Evolutionary conservation across 2,797 vertebrate species (phyloP), one percentile per base, ranked within the genome.

Genomic region (Pipistrellus kuhlii): DNA sequence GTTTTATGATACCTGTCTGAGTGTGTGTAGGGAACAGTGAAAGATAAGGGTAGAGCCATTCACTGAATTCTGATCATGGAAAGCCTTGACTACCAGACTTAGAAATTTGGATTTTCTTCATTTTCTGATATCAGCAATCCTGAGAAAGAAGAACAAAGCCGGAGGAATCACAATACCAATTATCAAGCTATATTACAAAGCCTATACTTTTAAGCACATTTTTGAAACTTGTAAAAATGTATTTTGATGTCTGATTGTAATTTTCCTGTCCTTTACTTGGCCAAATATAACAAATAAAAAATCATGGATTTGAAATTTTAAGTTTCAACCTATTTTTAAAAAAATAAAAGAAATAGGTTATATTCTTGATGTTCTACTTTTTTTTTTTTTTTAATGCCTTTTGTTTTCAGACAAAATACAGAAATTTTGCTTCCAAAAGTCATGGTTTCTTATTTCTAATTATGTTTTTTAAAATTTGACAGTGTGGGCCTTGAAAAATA

Each of bases 341-440:
- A 14, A 78, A 72, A 68, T 14, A 73, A 62, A 85, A 72, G 51
- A 62, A 85, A 72, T 51, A 91, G 27, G 9, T 82, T 93, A 73
- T 85, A 57, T 86, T 84, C 46, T 73, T 93, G 30, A 89, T 86
- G 41, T 82, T 85, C 72, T 0, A 68, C 20, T 38, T 92, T 46
- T 44, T 44, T 44, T 44, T 44, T 44, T 57, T 89, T 86, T 82
- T 72, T 23, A 91, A 35, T 48, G 46, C n/a, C 27, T 84, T 95
- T 92, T 83, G 27, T 93, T 96, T 94, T 72, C 32, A 94, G 85
- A 77, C 11, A 84, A 92, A 95, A 88, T 93, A 91, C 17, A n/a
- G 80, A 92, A 92, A 92, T 69, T 92, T 82, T 81, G 76, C 69
- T 96, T 92, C 23, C 0, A 38, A 95, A 95, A 88, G 80, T 95